Evolutionary conservation across 1,140 invertebrate genomes (phyloP), one percentile per base, ranked within the genome.

Genomic region (Oryzaephilus surinamensis): DNA sequence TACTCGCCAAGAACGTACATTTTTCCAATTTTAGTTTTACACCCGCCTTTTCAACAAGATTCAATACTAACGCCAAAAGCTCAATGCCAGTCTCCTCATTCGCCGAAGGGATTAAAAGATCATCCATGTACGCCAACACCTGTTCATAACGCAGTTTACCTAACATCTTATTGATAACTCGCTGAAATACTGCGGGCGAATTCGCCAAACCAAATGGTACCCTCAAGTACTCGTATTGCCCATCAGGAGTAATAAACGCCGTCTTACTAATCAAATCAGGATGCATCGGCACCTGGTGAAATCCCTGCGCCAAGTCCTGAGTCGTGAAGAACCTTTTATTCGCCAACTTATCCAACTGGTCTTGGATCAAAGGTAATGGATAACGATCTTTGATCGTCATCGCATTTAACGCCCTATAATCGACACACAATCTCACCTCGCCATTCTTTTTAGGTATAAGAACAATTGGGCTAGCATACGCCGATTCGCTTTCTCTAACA

Each of bases 401-500:
- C 0, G 23, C n/a, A 35, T 58, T 58, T 14, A 54, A 18, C 10
- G 42, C 43, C 7, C 53, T 16, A 36, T 35, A 58, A 32, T 60
- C 56, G 3, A 54, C 38, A 30, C 48, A 54, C 11, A 58, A 27
- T 14, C 55, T 33, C 12, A 41, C 32, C 4, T 38, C 27, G 6
- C 54, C 48, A 29, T 51, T 48, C 27, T 57, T 53, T 16, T 58
- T 53, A 17, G 45, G 43, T 1, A 57, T 48, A 6, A 58, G 27
- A 17, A 52, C 13, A 14, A 49, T 46, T 7, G 52, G 52, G 28
- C 48, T 55, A 15, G 17, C 35, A 32, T 58, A 74, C 6, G 62
- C 55, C 5, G 55, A 61, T 23, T 34, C 19, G 32, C 32, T 20
- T 13, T 34, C 32, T 23, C 26, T 14, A 10, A 34, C 26, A 6